Percentiles rank a stretch among this genome's conserved stretches.
phyloP scores from a whole-genome alignment of 2,888 invertebrate species.

The Drosophila mimica region DNA sequence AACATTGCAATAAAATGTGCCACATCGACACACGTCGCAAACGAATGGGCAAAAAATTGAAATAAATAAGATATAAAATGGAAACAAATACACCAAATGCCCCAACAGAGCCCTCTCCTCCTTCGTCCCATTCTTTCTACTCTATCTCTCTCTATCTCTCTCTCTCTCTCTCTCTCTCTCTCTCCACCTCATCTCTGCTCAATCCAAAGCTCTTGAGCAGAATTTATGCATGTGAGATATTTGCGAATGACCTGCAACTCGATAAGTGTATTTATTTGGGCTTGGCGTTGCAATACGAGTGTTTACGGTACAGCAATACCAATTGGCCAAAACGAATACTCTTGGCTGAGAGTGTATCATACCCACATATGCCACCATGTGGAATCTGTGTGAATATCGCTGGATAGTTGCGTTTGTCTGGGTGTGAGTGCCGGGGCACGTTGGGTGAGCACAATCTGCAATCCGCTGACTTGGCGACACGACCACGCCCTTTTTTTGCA shows the following conservation, averaged over 20 bases:
- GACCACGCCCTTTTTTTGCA: slow-evolving; percentile 70
- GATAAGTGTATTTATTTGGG: slow-evolving; percentile 77
- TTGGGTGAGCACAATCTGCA: slow-evolving; percentile 29
- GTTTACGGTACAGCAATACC: slow-evolving; percentile 67
- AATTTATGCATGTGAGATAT: slow-evolving; percentile 74
- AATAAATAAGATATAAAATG: slow-evolving; percentile 78
- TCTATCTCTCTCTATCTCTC: background rate
- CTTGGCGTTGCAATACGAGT: slow-evolving; percentile 55
- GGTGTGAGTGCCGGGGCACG: background rate
- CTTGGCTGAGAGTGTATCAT: slow-evolving; percentile 12
- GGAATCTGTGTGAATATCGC: slow-evolving; percentile 43
- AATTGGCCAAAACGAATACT: slow-evolving; percentile 47
- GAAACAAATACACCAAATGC: slow-evolving; percentile 56
- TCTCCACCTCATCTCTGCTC: background rate
- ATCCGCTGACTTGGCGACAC: slow-evolving; percentile 74
- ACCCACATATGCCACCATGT: slow-evolving; percentile 52
- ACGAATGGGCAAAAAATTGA: slow-evolving; percentile 74
- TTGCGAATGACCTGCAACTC: slow-evolving; percentile 65
- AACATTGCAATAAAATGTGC: slow-evolving; percentile 70
- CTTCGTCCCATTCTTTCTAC: background rate
- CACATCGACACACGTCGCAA: slow-evolving; percentile 62
- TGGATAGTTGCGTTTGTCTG: slow-evolving; percentile 26
- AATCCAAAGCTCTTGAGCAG: slow-evolving; percentile 26
- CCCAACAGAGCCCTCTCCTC: slow-evolving; percentile 4
- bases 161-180: background rate